These are phyloP conservation scores for Caenorhabditis briggsae DNA, from an alignment of 1,140 invertebrate species.

Conservation along the genomic window DNA sequence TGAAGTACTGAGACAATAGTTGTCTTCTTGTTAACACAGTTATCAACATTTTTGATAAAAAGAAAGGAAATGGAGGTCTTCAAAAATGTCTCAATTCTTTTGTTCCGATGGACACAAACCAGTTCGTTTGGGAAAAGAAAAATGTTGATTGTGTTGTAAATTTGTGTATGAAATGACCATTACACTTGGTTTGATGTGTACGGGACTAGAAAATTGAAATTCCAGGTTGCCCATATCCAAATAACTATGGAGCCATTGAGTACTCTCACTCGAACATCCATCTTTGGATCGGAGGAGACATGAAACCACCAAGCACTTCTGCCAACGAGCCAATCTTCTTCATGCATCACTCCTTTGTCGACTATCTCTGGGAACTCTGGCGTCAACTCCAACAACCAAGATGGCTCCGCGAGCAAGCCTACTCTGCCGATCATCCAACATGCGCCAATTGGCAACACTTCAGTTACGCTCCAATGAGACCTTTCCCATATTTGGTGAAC, in stretches of 20 bases:
- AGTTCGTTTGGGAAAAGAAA: background rate
- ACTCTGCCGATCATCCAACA: slow-evolving; percentile 71
- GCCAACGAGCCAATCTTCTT: slow-evolving; percentile 79
- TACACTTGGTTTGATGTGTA: background rate
- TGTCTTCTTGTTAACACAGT: background rate
- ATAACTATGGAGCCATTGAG: slow-evolving; percentile 75
- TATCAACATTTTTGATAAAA: slow-evolving; percentile 32
- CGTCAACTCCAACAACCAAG: slow-evolving; percentile 73
- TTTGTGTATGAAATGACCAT: slow-evolving; percentile 35
- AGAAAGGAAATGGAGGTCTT: background rate
- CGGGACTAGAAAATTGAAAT: background rate
- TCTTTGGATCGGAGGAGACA: slow-evolving; percentile 77
- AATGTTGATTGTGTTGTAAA: slow-evolving; percentile 42
- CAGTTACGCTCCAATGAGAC: slow-evolving; percentile 74
- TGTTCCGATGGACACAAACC: background rate
- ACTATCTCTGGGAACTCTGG: slow-evolving; percentile 78
- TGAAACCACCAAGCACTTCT: slow-evolving; percentile 73
- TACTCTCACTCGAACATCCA: slow-evolving; percentile 77
- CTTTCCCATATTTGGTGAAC: slow-evolving; percentile 72
- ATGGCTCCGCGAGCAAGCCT: slow-evolving; percentile 71
- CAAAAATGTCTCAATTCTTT: slow-evolving; percentile 36
- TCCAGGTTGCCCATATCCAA: slow-evolving; percentile 72
- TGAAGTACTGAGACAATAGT: background rate
- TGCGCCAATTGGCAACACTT: slow-evolving; percentile 76
- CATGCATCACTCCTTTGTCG: slow-evolving; percentile 79